Conservation (phyloP, 37 sponge, comb jelly and placozoan genomes). For the Cladorhizidae sp. region DNA sequence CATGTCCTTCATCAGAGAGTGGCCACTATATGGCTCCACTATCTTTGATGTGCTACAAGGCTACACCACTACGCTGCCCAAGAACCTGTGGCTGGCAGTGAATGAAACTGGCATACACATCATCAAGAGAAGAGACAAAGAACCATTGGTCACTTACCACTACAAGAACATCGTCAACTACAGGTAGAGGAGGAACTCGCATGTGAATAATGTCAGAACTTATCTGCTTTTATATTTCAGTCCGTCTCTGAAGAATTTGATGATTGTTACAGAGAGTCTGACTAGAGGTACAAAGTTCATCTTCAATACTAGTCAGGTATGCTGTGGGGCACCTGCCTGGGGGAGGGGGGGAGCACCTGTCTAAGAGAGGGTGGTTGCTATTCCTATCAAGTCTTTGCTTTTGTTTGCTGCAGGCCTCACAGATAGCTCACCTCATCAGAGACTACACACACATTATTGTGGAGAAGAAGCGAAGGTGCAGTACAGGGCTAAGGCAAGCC, state of each 20-base stretch:
- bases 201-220: background rate
- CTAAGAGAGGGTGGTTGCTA: background rate
- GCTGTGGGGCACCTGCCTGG: background rate
- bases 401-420: conserved; percentile 74
- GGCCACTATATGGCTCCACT: conserved; percentile 94
- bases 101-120: conserved; percentile 88
- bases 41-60: conserved; percentile 93
- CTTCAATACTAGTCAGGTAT: conserved; percentile 96
- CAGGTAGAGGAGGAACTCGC: conserved; percentile 46
- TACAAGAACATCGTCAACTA: conserved; percentile 95
- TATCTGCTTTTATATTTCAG: no score
- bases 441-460: conserved; percentile 97
- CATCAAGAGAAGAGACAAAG: conserved; percentile 89
- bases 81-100: conserved; percentile 97
- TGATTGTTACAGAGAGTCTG: conserved; percentile 94
- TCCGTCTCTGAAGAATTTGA: conserved; percentile 93
- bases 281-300: conserved; percentile 96
- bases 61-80: conserved; percentile 91
- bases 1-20: conserved; percentile 83
- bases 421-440: conserved; percentile 93
- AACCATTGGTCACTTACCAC: conserved; percentile 90
- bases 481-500: no score
- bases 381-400: background rate
- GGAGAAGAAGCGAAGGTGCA: conserved; percentile 64
- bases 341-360: background rate